phyloP scores from a whole-genome alignment of 2,113 vertebrate genomes.

The Sphaerodactylus townsendi region DNA sequence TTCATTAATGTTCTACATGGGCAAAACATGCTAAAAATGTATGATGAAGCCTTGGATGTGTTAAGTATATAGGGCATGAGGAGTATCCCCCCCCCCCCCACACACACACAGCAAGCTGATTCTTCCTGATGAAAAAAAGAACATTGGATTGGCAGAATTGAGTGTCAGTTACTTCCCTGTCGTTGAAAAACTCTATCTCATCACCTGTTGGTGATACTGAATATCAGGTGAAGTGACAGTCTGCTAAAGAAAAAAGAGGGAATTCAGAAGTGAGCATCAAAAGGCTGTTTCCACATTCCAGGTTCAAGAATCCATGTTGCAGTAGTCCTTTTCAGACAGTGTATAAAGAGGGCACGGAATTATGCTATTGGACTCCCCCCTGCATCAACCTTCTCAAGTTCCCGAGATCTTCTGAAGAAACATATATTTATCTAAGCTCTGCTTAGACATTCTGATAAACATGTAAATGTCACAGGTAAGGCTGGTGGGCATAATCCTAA shows the following conservation, averaged over 20 bases:
- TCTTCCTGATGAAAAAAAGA: background rate
- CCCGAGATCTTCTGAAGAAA: too few species aligned
- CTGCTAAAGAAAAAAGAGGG: background rate
- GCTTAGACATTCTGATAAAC: background rate
- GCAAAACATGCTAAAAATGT: conserved; percentile 58
- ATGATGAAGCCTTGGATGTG: conserved; percentile 10
- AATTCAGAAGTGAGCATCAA: background rate
- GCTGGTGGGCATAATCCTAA: too few species aligned
- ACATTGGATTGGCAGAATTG: background rate
- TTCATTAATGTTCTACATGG: conserved; percentile 4
- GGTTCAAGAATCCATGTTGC: background rate
- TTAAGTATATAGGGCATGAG: background rate
- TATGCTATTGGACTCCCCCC: too few species aligned
- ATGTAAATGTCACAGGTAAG: background rate
- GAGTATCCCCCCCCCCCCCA: too few species aligned
- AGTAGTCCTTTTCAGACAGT: too few species aligned
- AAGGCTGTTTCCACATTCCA: background rate
- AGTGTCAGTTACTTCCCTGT: background rate
- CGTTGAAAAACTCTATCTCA: background rate
- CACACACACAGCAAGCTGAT: background rate
- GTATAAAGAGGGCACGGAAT: too few species aligned
- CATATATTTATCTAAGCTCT: too few species aligned
- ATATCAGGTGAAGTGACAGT: background rate
- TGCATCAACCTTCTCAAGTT: too few species aligned
- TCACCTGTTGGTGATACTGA: background rate